Evolutionary conservation across 2,113 vertebrate species (phyloP), one percentile per base, ranked within the genome.

Genomic region (Phaethon lepturus): DNA sequence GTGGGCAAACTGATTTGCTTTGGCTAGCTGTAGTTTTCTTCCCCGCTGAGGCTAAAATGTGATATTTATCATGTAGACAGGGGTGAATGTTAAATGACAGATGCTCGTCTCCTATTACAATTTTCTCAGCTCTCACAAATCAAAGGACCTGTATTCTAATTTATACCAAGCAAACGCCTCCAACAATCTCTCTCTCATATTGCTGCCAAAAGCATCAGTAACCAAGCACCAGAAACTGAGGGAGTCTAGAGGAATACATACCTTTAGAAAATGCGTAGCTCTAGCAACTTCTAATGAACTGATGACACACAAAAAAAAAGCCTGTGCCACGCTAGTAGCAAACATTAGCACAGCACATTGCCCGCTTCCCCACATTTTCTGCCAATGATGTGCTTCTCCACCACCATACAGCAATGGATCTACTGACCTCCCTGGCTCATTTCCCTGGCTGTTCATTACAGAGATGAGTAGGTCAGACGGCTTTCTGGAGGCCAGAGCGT

Each of bases 41-140:
- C 49, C 45, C 31, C 50, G 23, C n/a, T 16, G 72, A 77, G 44
- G 28, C 63, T 68, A 38, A 77, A 40, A 4, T n/a, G 28, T 8
- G 19, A 2, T 52, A 14, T 60, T 49, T n/a, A 17, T 52, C 40
- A 2, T 11, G 11, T 23, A n/a, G n/a, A 5, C 33, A 45, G 45
- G 58, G 50, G 5, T 47, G 38, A 52, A 4, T 64, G 29, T 44
- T n/a, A 49, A 91, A 40, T 13, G 11, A 19, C 63, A 67, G n/a
- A 55, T 55, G 45, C 53, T 69, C 3, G 0, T 59, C 58, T 75
- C 11, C 60, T 20, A 10, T 20, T 17, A 3, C 9, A 7, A 1
- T 72, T 72, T 58, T 38, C 66, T 62, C 62, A 76, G 33, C 59
- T 82, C n/a, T 74, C 72, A 35, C 52, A 52, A 35, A 55, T 60